Base-by-base conservation (phyloP, 30 jellyfish, hydroid and myxozoan genomes). In the Haliclystus octoradiatus region DNA sequence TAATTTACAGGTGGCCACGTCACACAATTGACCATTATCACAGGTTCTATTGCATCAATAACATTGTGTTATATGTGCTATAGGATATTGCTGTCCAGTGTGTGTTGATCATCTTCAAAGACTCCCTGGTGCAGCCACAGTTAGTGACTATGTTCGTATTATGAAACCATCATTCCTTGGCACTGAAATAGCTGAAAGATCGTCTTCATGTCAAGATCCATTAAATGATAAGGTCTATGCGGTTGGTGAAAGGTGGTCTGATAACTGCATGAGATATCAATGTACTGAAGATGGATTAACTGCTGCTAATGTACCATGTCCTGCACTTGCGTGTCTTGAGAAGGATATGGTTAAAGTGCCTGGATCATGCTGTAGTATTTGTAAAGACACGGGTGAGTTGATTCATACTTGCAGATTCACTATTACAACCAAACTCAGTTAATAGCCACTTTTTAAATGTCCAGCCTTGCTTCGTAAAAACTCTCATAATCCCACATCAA, bases 171-270 rank as follows among this genome's bases (percentile, higher is more conserved):
- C 66, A 7, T 13, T 15, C 63, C 65, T 64, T 9, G 31, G 31
- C 9, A 25, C 19, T 13, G 82, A 71, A 66, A 69, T 81, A 22
- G 79, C 66, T 34, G 61, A 78, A 4, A 29, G 90, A 24, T 50
- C 72, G 31, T 47, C 74, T 27, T 81, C 94, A 1, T 81, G 94
- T 65, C 9, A 71, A 0, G 73, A 72, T 25, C 65, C 77, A 24
- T 31, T 14, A 4, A 66, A 62, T 9, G 65, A 57, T 61, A 50
- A 33, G n/a, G 84, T 81, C 9, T 81, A 49, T 50, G 75, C 66
- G 63, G 94, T 70, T 34, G 94, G 94, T 14, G 94, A 81, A 68
- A n/a, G 57, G 26, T 81, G 94, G 94, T 47, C 70, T 13, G 53
- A 65, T 14, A 61, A 65, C 32, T 81, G 94, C 32, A 27, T 46